Evolutionary conservation across 2,113 vertebrate genomes (phyloP), one percentile per base, ranked within the genome.

Genomic region (Amphiprion ocellaris): DNA sequence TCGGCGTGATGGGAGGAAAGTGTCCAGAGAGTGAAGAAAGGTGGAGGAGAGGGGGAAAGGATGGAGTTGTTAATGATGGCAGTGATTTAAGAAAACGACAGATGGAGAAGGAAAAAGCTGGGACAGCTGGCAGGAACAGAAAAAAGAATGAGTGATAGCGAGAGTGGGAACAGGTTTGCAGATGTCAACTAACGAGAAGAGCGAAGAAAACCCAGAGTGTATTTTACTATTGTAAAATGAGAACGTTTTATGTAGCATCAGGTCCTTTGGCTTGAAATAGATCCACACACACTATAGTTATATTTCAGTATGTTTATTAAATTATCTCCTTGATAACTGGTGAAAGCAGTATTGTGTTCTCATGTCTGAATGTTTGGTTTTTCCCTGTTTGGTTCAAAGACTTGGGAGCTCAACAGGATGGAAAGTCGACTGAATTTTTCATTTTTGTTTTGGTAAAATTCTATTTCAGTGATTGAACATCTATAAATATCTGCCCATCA

Each of bases 51-150:
- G 79, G 24, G 73, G 55, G 39, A 46, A 44, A 55, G 54, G 56
- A 84, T 70, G 71, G 53, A 71, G 58, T 50, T 47, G 50, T 65
- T 86, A 39, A 78, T 68, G 66, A 80, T 79, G 59, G 30, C 26
- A 64, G 37, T 65, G 84, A 66, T 46, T 56, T 39, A 74, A 74
- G 74, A 52, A 77, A 86, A 78, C 75, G 89, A 74, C 61, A 68
- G 84, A 87, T 85, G 84, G 87, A 83, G 33, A 9, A 64, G 50
- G 69, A 44, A 55, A 70, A 55, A 24, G 75, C 44, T 55, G 59
- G 67, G 84, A 75, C 76, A 87, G 78, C 77, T 81, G 79, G 70
- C 65, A 68, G 80, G 30, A 17, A 67, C 55, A 44, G 55, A 30
- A 74, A 63, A 61, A 60, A 33, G 30, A 68, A 50, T 65, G 79